A percentile compares a stretch with the other conserved stretches of the same genome.
These are phyloP conservation scores for Oncorhynchus tshawytscha DNA, from an alignment of 2,113 vertebrate species.

Conservation along the genomic window DNA sequence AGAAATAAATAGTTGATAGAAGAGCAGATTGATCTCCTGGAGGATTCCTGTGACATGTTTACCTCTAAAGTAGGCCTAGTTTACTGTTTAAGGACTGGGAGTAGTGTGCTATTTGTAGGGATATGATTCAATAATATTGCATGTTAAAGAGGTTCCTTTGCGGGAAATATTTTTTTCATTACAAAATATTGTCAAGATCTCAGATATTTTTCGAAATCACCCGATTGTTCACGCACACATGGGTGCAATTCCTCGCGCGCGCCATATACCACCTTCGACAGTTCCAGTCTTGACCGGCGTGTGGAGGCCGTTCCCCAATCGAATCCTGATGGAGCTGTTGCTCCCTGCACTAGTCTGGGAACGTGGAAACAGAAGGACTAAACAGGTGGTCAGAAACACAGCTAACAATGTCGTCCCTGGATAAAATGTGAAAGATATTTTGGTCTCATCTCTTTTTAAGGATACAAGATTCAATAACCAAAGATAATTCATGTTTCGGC, in stretches of 20 bases:
- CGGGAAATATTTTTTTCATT: too few species aligned
- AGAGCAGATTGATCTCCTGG: too few species aligned
- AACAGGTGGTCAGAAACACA: constrained; percentile 69
- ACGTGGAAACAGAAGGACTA: constrained; percentile 31
- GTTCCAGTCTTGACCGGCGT: constrained; percentile 37
- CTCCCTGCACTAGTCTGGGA: constrained; percentile 19
- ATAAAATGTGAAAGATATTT: constrained; percentile 23
- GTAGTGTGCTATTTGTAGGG: too few species aligned
- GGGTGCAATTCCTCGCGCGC: neutral
- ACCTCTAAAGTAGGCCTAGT: too few species aligned
- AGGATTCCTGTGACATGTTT: too few species aligned
- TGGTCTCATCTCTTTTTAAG: constrained; percentile 10
- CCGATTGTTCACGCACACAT: too few species aligned
- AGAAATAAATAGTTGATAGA: too few species aligned
- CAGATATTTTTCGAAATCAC: too few species aligned
- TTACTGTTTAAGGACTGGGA: too few species aligned
- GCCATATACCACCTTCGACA: constrained; percentile 24
- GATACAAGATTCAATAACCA: constrained; percentile 14
- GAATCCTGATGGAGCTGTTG: neutral
- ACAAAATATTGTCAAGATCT: too few species aligned
- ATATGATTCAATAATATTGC: too few species aligned
- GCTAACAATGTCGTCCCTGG: constrained; percentile 60
- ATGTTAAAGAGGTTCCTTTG: too few species aligned
- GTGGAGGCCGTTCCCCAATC: constrained; percentile 23
- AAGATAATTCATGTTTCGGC: constrained; percentile 41